Base-by-base conservation (phyloP, 1,140 invertebrate genomes). In the Magallana ariakensis region DNA sequence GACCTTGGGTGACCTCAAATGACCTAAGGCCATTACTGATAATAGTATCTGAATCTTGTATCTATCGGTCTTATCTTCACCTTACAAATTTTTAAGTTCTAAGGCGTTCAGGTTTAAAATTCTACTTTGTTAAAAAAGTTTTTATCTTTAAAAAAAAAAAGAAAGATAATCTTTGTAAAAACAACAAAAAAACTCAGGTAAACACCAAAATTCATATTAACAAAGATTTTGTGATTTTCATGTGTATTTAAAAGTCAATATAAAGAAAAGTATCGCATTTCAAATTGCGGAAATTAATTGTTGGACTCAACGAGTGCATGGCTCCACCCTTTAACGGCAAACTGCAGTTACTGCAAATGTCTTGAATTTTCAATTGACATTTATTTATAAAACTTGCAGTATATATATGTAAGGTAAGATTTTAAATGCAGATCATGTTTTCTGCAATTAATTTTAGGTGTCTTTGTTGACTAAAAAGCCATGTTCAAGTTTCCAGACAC, bases 401-500 rank as follows among this genome's bases (percentile, higher is more conserved):
- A 62, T 62, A 62, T 62, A 75, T 75, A 75, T 75, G 66, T 26
- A 75, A 75, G 66, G 22, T 75, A 19, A 26, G 26, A 75, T 26
- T 33, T 75, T 11, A 75, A 75, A 75, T 75, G 66, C 66, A 33
- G 66, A 75, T 75, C 33, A 26, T 4, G 66, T 75, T 26, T 75
- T 75, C 33, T 19, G 33, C 19, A 75, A 26, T 26, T 19, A 75
- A 26, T 19, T 26, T 75, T 75, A 26, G 33, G 9, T 11, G 26
- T 75, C 66, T 26, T 75, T 75, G 66, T 26, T 75, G 22, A 26
- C 66, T 75, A 13, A 75, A 75, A 26, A 26, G 66, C 66, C 66
- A 75, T 33, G 66, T 75, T 75, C 66, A 75, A 75, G 66, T 75
- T 75, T 75, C 66, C 22, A 75, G 66, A 75, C 66, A 26, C 66